Conservation (phyloP, 2,113 vertebrate species). For the Promerops cafer region DNA sequence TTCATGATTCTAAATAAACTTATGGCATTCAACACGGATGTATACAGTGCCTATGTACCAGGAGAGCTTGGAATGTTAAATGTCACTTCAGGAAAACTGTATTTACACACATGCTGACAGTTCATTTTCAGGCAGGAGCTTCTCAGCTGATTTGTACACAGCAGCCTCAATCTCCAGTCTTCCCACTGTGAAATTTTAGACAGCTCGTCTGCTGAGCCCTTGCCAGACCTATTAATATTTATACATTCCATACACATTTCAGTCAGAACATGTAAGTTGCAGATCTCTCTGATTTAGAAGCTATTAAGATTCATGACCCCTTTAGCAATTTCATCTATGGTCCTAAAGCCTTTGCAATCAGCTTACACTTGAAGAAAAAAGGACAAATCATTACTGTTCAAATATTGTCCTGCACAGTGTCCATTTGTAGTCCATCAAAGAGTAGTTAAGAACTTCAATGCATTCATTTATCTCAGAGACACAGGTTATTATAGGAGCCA, state of each 20-base stretch:
- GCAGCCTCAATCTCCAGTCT: constrained; percentile 68
- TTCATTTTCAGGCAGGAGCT: constrained; percentile 71
- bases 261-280: constrained; percentile 69
- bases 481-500: constrained; percentile 56
- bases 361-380: constrained; percentile 70
- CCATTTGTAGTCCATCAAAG: constrained; percentile 64
- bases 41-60: background rate
- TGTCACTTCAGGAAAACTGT: constrained; percentile 50
- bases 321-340: constrained; percentile 69
- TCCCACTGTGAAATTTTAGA: constrained; percentile 74
- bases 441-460: constrained; percentile 69
- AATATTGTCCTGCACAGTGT: constrained; percentile 69
- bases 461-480: constrained; percentile 71
- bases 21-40: background rate
- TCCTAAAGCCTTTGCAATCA: constrained; percentile 66
- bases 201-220: constrained; percentile 60
- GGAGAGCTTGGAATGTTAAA: constrained; percentile 20
- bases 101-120: constrained; percentile 71
- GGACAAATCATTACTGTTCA: constrained; percentile 74
- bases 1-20: background rate
- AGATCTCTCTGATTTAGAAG: constrained; percentile 75
- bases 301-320: constrained; percentile 79
- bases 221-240: constrained; percentile 76
- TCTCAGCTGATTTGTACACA: constrained; percentile 4
- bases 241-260: constrained; percentile 70